Percentiles rank a stretch among this genome's conserved stretches.
These are phyloP conservation scores for Dissostichus mawsoni DNA, from an alignment of 2,113 vertebrate species.

Conservation along the genomic window DNA sequence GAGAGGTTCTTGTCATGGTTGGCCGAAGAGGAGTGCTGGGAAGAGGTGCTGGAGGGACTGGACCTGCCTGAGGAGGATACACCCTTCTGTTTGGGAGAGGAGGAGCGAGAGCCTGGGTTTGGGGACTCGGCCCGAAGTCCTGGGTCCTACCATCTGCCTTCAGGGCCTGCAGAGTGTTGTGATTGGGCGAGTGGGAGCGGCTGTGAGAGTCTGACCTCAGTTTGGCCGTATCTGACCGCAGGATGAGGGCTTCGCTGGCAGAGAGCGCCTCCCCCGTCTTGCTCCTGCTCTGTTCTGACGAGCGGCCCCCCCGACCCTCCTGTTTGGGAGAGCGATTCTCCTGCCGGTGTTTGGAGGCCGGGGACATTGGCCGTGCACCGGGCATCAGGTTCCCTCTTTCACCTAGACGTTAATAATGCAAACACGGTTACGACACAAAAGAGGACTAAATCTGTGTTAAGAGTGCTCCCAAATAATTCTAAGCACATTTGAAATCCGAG, in stretches of 20 bases:
- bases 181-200: slow-evolving; percentile 96
- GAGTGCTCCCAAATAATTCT: slow-evolving; percentile 1
- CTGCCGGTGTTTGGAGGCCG: slow-evolving; percentile 90
- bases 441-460: not conserved
- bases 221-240: slow-evolving; percentile 95
- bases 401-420: slow-evolving; percentile 83
- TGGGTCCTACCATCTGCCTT: slow-evolving; percentile 91
- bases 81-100: slow-evolving; percentile 94
- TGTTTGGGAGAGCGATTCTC: slow-evolving; percentile 91
- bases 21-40: slow-evolving; percentile 90
- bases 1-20: slow-evolving; percentile 92
- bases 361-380: slow-evolving; percentile 86
- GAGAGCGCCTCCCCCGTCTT: slow-evolving; percentile 89
- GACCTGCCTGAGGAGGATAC: slow-evolving; percentile 86
- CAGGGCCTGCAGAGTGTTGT: slow-evolving; percentile 96
- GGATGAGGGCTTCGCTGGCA: slow-evolving; percentile 93
- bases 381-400: slow-evolving; percentile 89
- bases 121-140: slow-evolving; percentile 93
- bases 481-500: slow-evolving; percentile 2
- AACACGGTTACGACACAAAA: slow-evolving; percentile 51
- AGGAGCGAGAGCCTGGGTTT: slow-evolving; percentile 91
- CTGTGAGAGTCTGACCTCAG: slow-evolving; percentile 96
- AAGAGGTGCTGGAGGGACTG: slow-evolving; percentile 87
- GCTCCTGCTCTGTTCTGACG: slow-evolving; percentile 89
- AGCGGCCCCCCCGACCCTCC: slow-evolving; percentile 88